Evolutionary conservation across 2,888 invertebrate genomes (phyloP).

Genomic region (Deilephila elpenor): DNA sequence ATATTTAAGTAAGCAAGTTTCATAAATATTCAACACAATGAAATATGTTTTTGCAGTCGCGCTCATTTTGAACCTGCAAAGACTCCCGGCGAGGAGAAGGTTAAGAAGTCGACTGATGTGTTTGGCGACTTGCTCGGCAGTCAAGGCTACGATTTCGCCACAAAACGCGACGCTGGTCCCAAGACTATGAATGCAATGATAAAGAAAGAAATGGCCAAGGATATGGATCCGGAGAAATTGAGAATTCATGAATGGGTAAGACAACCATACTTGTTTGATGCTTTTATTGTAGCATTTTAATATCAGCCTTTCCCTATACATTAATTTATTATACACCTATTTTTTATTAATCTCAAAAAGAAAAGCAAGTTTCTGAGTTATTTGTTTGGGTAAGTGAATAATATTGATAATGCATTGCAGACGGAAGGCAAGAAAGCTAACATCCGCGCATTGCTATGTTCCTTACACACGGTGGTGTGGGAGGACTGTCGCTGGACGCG

Average conservation of each 20-base stretch:
- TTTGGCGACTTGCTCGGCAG: constrained; percentile 96
- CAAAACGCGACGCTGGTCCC: constrained; percentile 90
- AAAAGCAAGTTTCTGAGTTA: background rate
- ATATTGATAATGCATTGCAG: constrained; percentile 72
- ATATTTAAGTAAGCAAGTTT: too few relatives aligned
- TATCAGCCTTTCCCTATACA: too few relatives aligned
- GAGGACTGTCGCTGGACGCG: constrained; percentile 96
- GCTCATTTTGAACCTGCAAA: constrained; percentile 88
- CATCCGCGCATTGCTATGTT: constrained; percentile 96
- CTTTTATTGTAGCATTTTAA: background rate
- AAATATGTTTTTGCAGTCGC: constrained; percentile 78
- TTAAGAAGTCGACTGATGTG: constrained; percentile 87
- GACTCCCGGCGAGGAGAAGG: constrained; percentile 71
- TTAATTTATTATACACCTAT: too few relatives aligned
- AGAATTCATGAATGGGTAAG: constrained; percentile 92
- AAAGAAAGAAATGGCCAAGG: constrained; percentile 92
- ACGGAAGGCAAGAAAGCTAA: constrained; percentile 98
- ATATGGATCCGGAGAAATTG: constrained; percentile 96
- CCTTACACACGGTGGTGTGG: constrained; percentile 97
- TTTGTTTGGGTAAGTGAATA: background rate
- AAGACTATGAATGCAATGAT: constrained; percentile 97
- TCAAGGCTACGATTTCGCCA: constrained; percentile 93
- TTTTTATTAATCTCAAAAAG: background rate
- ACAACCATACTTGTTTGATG: background rate
- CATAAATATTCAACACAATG: background rate